Evolutionary conservation across 2,888 invertebrate genomes (phyloP), one percentile per base, ranked within the genome.

Genomic region (Colletes collaris): DNA sequence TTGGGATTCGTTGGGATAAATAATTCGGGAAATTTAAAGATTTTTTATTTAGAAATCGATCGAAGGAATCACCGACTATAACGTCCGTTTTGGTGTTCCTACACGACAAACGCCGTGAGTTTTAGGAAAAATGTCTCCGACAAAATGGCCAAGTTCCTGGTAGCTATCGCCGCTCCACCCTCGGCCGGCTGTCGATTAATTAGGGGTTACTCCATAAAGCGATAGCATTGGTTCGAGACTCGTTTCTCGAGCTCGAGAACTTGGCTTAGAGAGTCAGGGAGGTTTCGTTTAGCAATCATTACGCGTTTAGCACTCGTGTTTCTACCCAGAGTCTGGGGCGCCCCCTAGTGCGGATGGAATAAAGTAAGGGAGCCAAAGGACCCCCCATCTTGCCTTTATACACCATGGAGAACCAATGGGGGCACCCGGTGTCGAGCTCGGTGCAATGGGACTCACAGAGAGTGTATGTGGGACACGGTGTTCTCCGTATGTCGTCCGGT

Each of bases 301-400:
- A 91, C 89, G 89, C 89, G 86, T 91, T 91, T 91, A 88, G 89
- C 89, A 90, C 90, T 89, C 90, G 88, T 90, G 90, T 91, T 90
- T 90, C 90, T 88, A 86, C 89, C 86, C 85, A 67, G 64, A 74
- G 73, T 76, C 85, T 84, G 86, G 86, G 86, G 87, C 86, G 84
- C 88, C 89, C 88, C 88, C 84, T 62, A 86, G 88, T 84, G 88
- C 82, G 88, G 86, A 68, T 71, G 81, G 86, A 84, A 86, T 84
- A 83, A 88, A 87, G 89, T 86, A 87, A 87, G 84, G 88, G 87
- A 78, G 76, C 78, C 56, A 64, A 65, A 66, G 84, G 92, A 92
- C 92, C 92, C 92, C 92, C 92, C 92, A 92, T 90, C 89, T 89
- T 75, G 92, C 89, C 86, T 92, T 92, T 92, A 92, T 92, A 84